These are phyloP conservation scores for Campylomormyrus tamandua DNA, from an alignment of 2,113 vertebrate genomes.

Conservation along the genomic window DNA sequence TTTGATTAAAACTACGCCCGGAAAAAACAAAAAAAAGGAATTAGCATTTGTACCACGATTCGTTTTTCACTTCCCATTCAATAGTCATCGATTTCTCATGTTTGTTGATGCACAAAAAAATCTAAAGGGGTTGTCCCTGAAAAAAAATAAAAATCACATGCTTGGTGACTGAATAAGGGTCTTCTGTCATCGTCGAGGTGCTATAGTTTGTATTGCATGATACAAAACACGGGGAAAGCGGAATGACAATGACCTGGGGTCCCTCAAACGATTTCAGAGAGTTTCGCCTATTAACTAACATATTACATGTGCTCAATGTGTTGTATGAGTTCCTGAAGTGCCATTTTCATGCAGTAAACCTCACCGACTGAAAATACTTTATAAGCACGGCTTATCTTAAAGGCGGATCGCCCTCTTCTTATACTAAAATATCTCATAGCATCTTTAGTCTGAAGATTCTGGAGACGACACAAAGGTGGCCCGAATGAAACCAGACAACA, in stretches of 20 bases:
- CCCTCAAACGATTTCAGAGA: background rate
- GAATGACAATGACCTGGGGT: background rate
- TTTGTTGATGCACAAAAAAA: background rate
- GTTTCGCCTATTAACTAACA: background rate
- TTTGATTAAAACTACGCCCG: background rate
- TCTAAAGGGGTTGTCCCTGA: background rate
- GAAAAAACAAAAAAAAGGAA: too few species aligned
- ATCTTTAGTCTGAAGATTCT: conserved; percentile 10
- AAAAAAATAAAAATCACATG: background rate
- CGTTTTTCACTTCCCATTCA: background rate
- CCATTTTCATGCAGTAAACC: background rate
- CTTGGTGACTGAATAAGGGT: background rate
- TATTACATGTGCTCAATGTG: background rate
- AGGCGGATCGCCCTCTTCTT: conserved; percentile 30
- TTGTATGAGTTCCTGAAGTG: background rate
- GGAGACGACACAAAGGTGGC: conserved; percentile 18
- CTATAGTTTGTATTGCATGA: background rate
- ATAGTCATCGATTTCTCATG: background rate
- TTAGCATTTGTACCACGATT: background rate
- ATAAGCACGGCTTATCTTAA: conserved; percentile 42
- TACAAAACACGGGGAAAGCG: background rate
- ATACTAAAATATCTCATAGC: conserved; percentile 27
- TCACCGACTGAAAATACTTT: conserved; percentile 30
- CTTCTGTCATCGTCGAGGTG: background rate
- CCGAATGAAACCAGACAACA: conserved; percentile 5